Base-by-base conservation (phyloP, 35 echinoderm and acorn worm species). In the Eucidaris tribuloides region DNA sequence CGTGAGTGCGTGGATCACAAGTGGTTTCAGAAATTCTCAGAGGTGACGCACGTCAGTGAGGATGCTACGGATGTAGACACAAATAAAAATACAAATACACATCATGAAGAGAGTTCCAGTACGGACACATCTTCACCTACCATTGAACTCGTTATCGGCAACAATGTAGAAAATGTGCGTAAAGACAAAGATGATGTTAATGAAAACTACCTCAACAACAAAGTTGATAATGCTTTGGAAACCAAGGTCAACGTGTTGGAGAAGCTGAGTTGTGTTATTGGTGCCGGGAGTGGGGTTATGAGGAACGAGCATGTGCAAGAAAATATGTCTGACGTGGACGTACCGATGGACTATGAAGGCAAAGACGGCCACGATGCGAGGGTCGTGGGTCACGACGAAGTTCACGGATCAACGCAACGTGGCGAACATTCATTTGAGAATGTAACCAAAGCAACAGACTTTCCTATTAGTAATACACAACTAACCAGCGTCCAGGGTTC, bases 1-100 rank as follows among this genome's bases (percentile, higher is more conserved):
- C n/a, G 17, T 20, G 59, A 84, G 82, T 84, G 82, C 63, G 61
- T 84, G 7, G 65, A 84, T 20, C 82, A 84, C 38, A 60, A 36
- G 1, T 84, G 82, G 82, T n/a, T 84, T 57, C 82, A 55, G 68
- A 74, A 74, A 44, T 74, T 74, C 41, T 42, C 28, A n/a, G 37
- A 3, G 7, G 5, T 33, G 61, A 27, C 61, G 30, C 35, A 25
- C 11, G 20, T 32, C 14, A n/a, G 3, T 33, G 68, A 42, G 37
- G 22, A 42, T 3, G 68, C 38, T 9, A 9, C 9, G 48, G 48
- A 52, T 9, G 9, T 9, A 52, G n/a, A 9, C 9, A n/a, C 9
- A 52, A 19, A 9, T 40, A 74, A 74, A 9, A 22, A 74, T 33
- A 74, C 38, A 25, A 22, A 42, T 7, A 38, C 34, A 22, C 68